A percentile compares a stretch with the other conserved stretches of the same genome.
Evolutionary conservation across 2,888 invertebrate species (phyloP).

Genomic region (Deilephila porcellus): DNA sequence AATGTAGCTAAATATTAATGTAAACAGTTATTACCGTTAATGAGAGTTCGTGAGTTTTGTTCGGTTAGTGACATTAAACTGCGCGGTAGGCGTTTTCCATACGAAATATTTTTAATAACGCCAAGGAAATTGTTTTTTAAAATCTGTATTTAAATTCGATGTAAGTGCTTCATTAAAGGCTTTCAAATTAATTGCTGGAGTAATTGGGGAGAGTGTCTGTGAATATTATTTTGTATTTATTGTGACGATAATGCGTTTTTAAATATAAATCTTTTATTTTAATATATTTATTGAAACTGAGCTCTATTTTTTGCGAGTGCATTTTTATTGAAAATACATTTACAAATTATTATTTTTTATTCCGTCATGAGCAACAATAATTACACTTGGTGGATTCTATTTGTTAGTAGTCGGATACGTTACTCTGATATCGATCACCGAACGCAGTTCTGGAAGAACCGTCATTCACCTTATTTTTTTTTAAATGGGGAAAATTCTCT

Average conservation of each 20-base stretch:
- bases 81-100: not conserved
- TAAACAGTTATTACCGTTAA: slow-evolving; percentile 7
- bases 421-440: no score
- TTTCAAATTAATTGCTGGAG: not conserved
- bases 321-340: no score
- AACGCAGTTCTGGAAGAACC: no score
- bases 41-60: slow-evolving; percentile 10
- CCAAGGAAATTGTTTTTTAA: not conserved
- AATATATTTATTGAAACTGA: no score
- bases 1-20: slow-evolving; percentile 3
- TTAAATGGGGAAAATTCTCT: no score
- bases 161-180: not conserved
- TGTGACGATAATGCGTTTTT: not conserved
- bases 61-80: not conserved
- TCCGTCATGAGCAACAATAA: no score
- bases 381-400: no score
- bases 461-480: no score
- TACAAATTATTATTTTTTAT: no score
- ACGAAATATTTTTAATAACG: slow-evolving; percentile 21
- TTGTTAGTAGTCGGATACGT: no score
- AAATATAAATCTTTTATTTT: not conserved
- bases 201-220: not conserved
- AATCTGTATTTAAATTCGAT: slow-evolving; percentile 3
- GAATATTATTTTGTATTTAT: not conserved
- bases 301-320: no score